phyloP scores from a whole-genome alignment of 1,140 invertebrate genomes.

The Drosophila watanabei region DNA sequence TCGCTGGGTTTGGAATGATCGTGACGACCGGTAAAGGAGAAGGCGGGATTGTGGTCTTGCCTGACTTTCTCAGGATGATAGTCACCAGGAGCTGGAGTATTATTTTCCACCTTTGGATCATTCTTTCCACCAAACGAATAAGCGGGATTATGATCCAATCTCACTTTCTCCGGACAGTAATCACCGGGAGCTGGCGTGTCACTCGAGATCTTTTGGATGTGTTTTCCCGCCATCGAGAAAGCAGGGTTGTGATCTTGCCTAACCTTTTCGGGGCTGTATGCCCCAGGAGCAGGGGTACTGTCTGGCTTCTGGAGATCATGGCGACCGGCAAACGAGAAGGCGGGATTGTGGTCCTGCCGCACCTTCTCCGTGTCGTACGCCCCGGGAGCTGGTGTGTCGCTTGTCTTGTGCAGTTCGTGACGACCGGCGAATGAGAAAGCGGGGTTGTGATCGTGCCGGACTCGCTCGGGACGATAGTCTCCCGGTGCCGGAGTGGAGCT shows the following conservation, averaged over 20 bases:
- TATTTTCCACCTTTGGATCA: constrained; percentile 86
- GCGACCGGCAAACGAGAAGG: constrained; percentile 87
- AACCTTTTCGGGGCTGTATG: constrained; percentile 88
- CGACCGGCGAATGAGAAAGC: constrained; percentile 87
- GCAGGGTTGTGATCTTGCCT: constrained; percentile 87
- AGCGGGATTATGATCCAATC: constrained; percentile 86
- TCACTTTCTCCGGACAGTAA: constrained; percentile 90
- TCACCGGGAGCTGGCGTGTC: constrained; percentile 91
- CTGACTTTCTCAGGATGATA: constrained; percentile 88
- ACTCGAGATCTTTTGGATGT: constrained; percentile 87
- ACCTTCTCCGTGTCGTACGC: constrained; percentile 88
- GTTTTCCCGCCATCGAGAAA: constrained; percentile 86
- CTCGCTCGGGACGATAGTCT: constrained; percentile 90
- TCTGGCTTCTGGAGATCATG: constrained; percentile 85
- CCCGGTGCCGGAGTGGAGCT: constrained; percentile 92
- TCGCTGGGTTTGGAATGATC: constrained; percentile 85
- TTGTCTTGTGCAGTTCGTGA: constrained; percentile 85
- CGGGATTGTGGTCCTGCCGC: constrained; percentile 87
- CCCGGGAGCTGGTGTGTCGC: constrained; percentile 87
- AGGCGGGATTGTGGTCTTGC: constrained; percentile 74
- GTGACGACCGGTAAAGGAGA: constrained; percentile 86
- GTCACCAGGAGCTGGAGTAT: constrained; percentile 88
- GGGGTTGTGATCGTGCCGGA: constrained; percentile 87
- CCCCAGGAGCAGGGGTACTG: constrained; percentile 88
- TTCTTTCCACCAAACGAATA: constrained; percentile 86